phyloP scores from a whole-genome alignment of 2,113 vertebrate species.

The Pygoscelis antarcticus region DNA sequence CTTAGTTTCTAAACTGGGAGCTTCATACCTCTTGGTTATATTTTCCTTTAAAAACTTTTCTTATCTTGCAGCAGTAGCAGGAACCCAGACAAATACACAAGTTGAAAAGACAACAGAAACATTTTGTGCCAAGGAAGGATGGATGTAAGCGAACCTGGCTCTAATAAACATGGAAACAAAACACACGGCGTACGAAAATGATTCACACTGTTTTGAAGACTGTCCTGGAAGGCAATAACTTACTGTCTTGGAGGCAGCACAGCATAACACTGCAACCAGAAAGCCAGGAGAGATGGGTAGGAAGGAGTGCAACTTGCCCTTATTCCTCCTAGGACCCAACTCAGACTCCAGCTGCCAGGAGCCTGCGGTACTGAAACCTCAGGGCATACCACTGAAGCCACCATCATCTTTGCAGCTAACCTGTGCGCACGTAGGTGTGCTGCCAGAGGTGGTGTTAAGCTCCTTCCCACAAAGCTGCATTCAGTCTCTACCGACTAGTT shows the following conservation, averaged over 20 bases:
- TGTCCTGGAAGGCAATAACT: slow-evolving; percentile 37
- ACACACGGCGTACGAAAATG: fast-evolving
- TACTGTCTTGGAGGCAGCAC: not conserved
- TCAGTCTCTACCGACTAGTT: not conserved
- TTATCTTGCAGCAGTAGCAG: not conserved
- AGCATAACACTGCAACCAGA: not conserved
- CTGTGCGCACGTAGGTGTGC: fast-evolving
- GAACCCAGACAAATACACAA: not conserved
- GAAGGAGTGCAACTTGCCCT: not conserved
- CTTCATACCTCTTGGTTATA: slow-evolving; percentile 9
- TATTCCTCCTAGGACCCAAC: not conserved
- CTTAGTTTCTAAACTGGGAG: slow-evolving; percentile 10
- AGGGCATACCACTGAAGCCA: not conserved
- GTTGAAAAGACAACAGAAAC: not conserved
- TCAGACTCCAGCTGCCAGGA: not conserved
- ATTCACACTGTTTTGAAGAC: slow-evolving; percentile 22
- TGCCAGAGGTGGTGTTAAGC: too few relatives aligned
- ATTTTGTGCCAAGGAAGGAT: not conserved
- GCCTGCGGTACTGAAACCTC: not conserved
- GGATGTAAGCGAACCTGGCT: not conserved
- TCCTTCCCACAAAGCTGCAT: not conserved
- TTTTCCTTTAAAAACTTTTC: slow-evolving; percentile 6
- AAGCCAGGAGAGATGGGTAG: not conserved
- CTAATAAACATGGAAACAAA: slow-evolving; percentile 57
- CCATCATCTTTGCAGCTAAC: not conserved